A percentile compares a stretch with the other conserved stretches of the same genome.
Evolutionary conservation across 2,113 vertebrate species (phyloP).

Genomic region (Romanogobio albipinnatus): DNA sequence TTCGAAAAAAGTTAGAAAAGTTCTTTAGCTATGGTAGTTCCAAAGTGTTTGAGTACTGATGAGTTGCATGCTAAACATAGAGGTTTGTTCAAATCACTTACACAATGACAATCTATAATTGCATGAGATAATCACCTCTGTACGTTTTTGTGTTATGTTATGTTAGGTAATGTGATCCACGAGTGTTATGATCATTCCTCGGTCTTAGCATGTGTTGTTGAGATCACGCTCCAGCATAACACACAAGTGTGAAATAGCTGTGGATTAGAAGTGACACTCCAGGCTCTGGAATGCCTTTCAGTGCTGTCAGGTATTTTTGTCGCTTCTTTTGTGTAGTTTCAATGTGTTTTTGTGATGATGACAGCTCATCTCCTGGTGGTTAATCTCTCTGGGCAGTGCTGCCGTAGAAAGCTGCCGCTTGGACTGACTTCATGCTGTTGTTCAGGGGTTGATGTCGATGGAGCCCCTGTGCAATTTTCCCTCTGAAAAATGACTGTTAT

Average conservation of each 20-base stretch:
- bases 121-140: not conserved
- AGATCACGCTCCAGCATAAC: not conserved
- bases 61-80: not conserved
- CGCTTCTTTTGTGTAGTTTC: slow-evolving; percentile 1
- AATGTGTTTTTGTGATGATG: slow-evolving; percentile 43
- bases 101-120: not conserved
- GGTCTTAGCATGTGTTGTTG: not conserved
- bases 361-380: slow-evolving; percentile 21
- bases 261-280: slow-evolving; percentile 2
- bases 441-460: not conserved
- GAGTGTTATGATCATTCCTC: not conserved
- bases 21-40: too few relatives aligned
- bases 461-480: slow-evolving; percentile 24
- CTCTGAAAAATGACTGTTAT: slow-evolving; percentile 23
- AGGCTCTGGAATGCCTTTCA: slow-evolving; percentile 26
- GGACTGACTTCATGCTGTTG: slow-evolving; percentile 10
- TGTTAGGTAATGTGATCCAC: not conserved
- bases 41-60: not conserved
- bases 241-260: not conserved
- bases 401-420: not conserved
- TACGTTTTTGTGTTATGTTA: not conserved
- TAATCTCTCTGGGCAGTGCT: not conserved
- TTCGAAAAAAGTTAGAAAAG: too few relatives aligned
- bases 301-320: slow-evolving; percentile 35
- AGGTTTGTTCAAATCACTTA: not conserved